A percentile compares a stretch with the other conserved stretches of the same genome.
These are phyloP conservation scores for Anarrhichthys ocellatus DNA, from an alignment of 2,113 vertebrate species.

Conservation along the genomic window DNA sequence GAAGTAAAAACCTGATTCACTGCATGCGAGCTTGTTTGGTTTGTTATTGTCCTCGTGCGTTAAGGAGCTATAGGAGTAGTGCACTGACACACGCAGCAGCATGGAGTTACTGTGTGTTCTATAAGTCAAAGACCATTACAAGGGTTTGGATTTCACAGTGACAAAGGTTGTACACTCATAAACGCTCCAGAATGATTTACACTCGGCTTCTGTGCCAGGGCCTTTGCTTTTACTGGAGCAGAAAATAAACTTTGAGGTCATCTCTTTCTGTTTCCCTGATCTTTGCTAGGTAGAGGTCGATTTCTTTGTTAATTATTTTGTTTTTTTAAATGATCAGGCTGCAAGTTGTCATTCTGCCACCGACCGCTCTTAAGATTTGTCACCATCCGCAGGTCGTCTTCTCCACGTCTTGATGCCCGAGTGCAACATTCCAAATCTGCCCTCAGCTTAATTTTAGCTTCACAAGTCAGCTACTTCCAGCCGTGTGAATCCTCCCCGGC, in stretches of 20 bases:
- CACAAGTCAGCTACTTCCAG: constrained; percentile 80
- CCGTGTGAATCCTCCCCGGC: constrained; percentile 63
- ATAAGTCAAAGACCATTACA: constrained; percentile 39
- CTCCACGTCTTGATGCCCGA: constrained; percentile 73
- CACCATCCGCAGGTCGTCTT: constrained; percentile 66
- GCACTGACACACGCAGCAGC: neutral
- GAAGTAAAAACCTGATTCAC: constrained; percentile 15
- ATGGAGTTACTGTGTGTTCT: constrained; percentile 19
- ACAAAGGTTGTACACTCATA: constrained; percentile 57
- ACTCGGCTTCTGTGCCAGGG: constrained; percentile 29
- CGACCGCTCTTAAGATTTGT: constrained; percentile 64
- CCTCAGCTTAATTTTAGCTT: constrained; percentile 84
- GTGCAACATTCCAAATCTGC: constrained; percentile 85
- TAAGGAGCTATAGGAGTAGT: neutral
- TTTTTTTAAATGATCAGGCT: neutral
- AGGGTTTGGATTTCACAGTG: constrained; percentile 51
- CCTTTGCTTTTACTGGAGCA: constrained; percentile 11
- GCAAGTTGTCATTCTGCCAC: constrained; percentile 10
- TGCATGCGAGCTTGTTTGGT: neutral
- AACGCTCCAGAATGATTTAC: constrained; percentile 51
- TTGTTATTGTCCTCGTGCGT: neutral
- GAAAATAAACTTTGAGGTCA: constrained; percentile 28
- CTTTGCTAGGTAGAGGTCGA: neutral
- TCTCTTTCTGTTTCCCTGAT: neutral
- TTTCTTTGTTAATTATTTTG: neutral